Conservation (phyloP, 2,797 vertebrate genomes). For the Glossophaga mutica region DNA sequence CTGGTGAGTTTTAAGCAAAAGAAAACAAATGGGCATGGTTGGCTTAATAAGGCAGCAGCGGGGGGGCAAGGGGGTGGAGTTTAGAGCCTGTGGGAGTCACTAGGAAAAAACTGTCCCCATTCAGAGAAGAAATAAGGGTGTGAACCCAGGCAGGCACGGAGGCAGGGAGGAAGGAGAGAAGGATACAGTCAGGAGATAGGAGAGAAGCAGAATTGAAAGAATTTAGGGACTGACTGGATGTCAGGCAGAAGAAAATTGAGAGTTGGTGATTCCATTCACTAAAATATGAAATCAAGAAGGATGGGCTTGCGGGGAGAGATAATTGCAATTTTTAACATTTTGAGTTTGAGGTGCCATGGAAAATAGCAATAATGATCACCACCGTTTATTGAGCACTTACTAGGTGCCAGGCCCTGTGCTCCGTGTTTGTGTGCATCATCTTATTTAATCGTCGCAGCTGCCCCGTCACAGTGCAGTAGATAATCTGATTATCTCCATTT, state of each 20-base stretch:
- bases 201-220: neutral
- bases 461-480: fast-evolving
- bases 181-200: neutral
- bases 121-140: neutral
- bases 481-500: neutral
- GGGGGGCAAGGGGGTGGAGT: neutral
- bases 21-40: neutral
- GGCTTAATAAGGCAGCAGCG: neutral
- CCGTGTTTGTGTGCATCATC: fast-evolving
- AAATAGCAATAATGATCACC: neutral
- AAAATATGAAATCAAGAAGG: neutral
- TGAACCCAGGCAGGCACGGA: neutral
- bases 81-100: neutral
- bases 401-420: neutral
- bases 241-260: neutral
- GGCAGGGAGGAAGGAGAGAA: neutral
- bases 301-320: neutral
- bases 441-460: neutral
- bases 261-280: neutral
- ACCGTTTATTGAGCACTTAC: neutral
- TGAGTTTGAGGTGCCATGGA: neutral
- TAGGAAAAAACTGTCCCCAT: neutral
- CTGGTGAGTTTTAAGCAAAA: neutral
- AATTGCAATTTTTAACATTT: neutral
- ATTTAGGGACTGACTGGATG: no score